Conservation (phyloP, 2,113 vertebrate genomes). For the Saccopteryx bilineata region DNA sequence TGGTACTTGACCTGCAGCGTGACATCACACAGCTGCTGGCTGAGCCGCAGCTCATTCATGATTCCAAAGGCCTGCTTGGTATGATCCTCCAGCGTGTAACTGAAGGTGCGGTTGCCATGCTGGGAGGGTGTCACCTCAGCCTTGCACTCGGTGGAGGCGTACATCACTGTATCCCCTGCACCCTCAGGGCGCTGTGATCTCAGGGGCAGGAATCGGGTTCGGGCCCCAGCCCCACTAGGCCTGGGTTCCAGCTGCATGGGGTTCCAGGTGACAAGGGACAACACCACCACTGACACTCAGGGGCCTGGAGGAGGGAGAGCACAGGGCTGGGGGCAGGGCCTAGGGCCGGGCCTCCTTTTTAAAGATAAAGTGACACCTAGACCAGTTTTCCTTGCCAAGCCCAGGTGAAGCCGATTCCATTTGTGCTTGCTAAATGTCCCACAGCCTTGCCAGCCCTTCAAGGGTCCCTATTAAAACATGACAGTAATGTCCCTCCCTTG, state of each 20-base stretch:
- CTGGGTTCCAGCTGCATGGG: constrained; percentile 76
- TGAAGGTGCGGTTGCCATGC: constrained; percentile 93
- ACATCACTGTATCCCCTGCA: constrained; percentile 82
- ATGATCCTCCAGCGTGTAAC: constrained; percentile 95
- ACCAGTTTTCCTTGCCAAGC: constrained; percentile 13
- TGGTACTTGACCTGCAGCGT: constrained; percentile 93
- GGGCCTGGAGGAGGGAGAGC: constrained; percentile 70
- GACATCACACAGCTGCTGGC: constrained; percentile 95
- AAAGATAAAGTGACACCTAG: background rate
- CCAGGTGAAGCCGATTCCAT: background rate
- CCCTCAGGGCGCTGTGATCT: constrained; percentile 71
- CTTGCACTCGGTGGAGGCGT: constrained; percentile 91
- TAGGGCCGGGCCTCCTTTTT: background rate
- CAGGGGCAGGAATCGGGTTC: constrained; percentile 74
- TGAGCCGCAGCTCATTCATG: constrained; percentile 96
- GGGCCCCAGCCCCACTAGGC: constrained; percentile 76
- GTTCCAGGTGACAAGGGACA: constrained; percentile 44
- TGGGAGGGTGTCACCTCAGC: constrained; percentile 95
- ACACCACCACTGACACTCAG: constrained; percentile 56
- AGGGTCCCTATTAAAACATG: background rate
- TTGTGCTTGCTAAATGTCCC: background rate
- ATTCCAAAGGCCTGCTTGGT: constrained; percentile 93
- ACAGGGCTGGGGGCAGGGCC: constrained; percentile 33
- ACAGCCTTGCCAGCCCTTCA: background rate
- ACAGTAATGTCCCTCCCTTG: background rate